Evolutionary conservation across 92 coral and sea anemone species (phyloP), one percentile per base, ranked within the genome.

Genomic region (Paragorgia papillata): DNA sequence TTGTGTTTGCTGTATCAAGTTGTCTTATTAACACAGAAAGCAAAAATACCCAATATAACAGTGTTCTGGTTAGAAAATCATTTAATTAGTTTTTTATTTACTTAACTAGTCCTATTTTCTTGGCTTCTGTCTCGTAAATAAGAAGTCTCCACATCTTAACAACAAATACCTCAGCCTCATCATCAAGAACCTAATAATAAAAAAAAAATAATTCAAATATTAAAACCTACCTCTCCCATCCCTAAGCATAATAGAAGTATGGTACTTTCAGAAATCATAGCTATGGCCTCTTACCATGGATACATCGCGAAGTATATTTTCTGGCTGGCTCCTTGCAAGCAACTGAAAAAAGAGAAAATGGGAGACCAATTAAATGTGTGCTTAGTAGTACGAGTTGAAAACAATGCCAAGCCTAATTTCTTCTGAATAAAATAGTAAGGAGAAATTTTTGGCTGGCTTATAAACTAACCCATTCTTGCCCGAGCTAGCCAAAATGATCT

Each of bases 131-230:
- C 75, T 94, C 98, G 85, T 94, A 94, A 80, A 94, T 94, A 8
- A 94, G 94, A n/a, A 94, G 88, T 50, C 98, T 83, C 98, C 98
- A 94, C 98, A 94, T 94, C 80, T 94, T 94, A 57, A 94, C 98
- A 43, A 94, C 98, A 75, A 94, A 94, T 37, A 94, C 98, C 70
- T 94, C 98, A 0, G 98, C 98, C 83, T 94, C 98, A 63, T 94
- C 98, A 68, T 94, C 98, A n/a, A 94, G 80, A 39, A 94, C 98
- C 98, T 94, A 74, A 0, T 30, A 64, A 51, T 44, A 62, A 39
- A 43, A 43, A 32, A 14, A 24, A 33, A 22, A 17, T 19, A n/a
- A 77, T 32, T 20, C 51, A 62, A 3, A 26, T 31, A 26, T 26
- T 31, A 15, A 20, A 62, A 3, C 9, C 30, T 13, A 1, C 27